A percentile compares a stretch with the other conserved stretches of the same genome.
Conservation (phyloP, 2,888 invertebrate genomes). For the Stenurella melanura region DNA sequence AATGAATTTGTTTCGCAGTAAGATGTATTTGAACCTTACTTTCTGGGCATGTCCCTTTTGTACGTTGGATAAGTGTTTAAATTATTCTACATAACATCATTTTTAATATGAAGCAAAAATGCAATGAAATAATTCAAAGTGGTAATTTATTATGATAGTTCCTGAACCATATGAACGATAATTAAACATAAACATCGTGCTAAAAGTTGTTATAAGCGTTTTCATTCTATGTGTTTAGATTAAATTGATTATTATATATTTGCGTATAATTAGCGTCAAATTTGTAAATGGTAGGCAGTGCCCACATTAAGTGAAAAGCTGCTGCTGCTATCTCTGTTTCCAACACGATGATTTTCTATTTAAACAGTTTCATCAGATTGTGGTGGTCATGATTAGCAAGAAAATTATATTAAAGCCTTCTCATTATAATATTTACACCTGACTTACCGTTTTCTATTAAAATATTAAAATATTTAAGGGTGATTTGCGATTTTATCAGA, state of each 20-base stretch:
- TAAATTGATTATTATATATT: conserved; percentile 45
- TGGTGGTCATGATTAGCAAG: conserved; percentile 66
- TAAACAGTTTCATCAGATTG: conserved; percentile 64
- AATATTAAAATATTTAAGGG: conserved; percentile 36
- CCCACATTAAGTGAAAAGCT: conserved; percentile 62
- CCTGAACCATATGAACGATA: not conserved
- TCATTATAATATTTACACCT: conserved; percentile 59
- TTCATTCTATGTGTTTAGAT: conserved; percentile 40
- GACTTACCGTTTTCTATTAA: conserved; percentile 44
- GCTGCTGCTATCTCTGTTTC: conserved; percentile 68
- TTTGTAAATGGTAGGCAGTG: conserved; percentile 46
- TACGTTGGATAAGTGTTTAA: no score
- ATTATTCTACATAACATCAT: not conserved
- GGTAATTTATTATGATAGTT: not conserved
- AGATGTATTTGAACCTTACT: no score
- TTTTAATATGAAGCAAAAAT: not conserved
- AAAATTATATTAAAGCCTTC: conserved; percentile 60
- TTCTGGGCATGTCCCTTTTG: no score
- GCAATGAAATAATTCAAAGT: not conserved
- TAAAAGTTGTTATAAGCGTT: conserved; percentile 45
- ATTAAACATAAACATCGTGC: conserved; percentile 26
- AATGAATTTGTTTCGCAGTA: no score
- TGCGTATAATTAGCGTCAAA: conserved; percentile 50
- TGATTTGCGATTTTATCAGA: conserved; percentile 16
- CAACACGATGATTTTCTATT: conserved; percentile 67